Conservation (phyloP, 2,888 invertebrate genomes). For the Spilosoma lubricipeda region DNA sequence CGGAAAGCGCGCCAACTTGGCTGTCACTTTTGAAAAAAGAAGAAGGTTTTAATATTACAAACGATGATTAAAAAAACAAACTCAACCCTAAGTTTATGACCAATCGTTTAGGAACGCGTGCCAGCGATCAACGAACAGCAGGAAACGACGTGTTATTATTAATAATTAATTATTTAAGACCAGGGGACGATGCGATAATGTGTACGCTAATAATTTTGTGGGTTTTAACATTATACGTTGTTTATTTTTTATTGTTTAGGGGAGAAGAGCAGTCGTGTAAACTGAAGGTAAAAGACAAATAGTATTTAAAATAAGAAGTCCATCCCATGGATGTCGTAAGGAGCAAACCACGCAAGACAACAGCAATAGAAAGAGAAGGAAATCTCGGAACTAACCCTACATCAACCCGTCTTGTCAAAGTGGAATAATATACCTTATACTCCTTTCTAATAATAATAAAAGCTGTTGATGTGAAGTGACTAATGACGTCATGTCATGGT, state of each 20-base stretch:
- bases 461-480: too few relatives aligned
- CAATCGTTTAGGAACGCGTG: slow-evolving; percentile 49
- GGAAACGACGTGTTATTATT: slow-evolving; percentile 31
- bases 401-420: too few relatives aligned
- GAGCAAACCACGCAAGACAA: too few relatives aligned
- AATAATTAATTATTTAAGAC: slow-evolving; percentile 28
- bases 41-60: neutral
- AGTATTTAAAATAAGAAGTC: too few relatives aligned
- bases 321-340: too few relatives aligned
- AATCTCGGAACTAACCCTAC: too few relatives aligned
- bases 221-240: slow-evolving; percentile 16
- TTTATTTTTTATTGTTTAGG: neutral
- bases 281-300: too few relatives aligned
- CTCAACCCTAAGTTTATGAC: slow-evolving; percentile 1
- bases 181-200: slow-evolving; percentile 20
- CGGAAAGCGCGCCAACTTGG: neutral
- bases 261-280: too few relatives aligned
- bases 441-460: too few relatives aligned
- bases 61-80: neutral
- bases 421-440: too few relatives aligned
- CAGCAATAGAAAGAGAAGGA: too few relatives aligned
- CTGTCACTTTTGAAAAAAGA: neutral
- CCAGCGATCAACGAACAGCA: slow-evolving; percentile 45
- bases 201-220: slow-evolving; percentile 19
- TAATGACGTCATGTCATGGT: too few relatives aligned